Evolutionary conservation across 2,113 vertebrate species (phyloP).

Genomic region (Cranoglanis bouderius): DNA sequence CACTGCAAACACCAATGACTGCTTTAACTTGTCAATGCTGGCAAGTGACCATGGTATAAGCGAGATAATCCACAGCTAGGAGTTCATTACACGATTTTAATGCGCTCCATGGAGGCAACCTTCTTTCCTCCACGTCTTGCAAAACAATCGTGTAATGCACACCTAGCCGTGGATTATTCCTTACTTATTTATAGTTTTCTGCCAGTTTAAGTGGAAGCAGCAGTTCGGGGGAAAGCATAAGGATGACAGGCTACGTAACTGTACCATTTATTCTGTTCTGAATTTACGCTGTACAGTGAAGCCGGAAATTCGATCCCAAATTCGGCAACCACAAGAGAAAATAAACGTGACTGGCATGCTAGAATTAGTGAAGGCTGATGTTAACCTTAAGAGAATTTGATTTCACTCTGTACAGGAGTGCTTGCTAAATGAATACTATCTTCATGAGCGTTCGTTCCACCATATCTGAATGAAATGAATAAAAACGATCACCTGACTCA

Average conservation of each 20-base stretch:
- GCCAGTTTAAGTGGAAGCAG: background rate
- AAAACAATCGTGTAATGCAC: too few species aligned
- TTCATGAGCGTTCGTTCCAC: background rate
- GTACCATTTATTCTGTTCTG: background rate
- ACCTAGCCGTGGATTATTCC: too few species aligned
- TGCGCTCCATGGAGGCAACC: too few species aligned
- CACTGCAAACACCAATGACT: too few species aligned
- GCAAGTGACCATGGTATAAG: too few species aligned
- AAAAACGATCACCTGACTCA: slow-evolving; percentile 59
- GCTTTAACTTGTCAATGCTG: too few species aligned
- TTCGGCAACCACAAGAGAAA: background rate
- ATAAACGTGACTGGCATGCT: slow-evolving; percentile 16
- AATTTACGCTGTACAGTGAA: background rate
- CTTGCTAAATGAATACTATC: background rate
- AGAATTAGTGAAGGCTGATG: background rate
- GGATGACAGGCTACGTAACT: background rate
- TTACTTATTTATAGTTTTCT: background rate
- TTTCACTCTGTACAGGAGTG: background rate
- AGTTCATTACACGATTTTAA: too few species aligned
- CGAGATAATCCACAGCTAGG: too few species aligned
- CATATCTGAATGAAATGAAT: background rate
- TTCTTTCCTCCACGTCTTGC: too few species aligned
- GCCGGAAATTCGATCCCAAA: background rate
- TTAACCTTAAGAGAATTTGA: background rate
- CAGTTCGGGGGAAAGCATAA: background rate